Evolutionary conservation across 2,113 vertebrate species (phyloP), one percentile per base, ranked within the genome.

Genomic region (Anolis carolinensis): DNA sequence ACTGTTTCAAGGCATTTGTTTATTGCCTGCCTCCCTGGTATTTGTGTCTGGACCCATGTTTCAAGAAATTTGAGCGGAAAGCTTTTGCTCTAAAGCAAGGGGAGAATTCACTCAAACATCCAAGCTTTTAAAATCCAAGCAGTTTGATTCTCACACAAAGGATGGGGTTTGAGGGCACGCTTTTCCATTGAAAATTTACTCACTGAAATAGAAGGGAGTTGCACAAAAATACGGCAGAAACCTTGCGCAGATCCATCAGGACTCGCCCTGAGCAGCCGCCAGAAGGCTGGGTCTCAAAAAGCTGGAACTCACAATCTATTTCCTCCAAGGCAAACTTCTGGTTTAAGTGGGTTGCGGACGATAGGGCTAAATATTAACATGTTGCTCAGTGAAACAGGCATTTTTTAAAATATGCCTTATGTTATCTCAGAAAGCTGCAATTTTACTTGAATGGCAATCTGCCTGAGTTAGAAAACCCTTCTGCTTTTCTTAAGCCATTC

Each of bases 181-280:
- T 80, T 36, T 63, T 63, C 36, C 55, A 44, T 7, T 39, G 68
- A 62, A 59, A 36, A 72, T 44, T 79, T 13, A 59, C 27, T 79
- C 59, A 34, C 55, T 81, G 70, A 52, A 86, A 86, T 27, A 59
- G 78, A 86, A 81, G 39, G 7, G 25, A 74, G 70, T 7, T 81
- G 78, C 78, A 86, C 68, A 80, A 79, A 52, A 48, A 34, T 18
- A 21, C 11, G 11, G 77, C 34, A 48, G 59, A 73, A 72, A 23
- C 32, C 73, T 39, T 59, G 16, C 32, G 48, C 30, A 34, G 73
- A 63, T 63, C 32, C 2, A 72, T 13, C 30, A 1, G 36, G 8
- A 30, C 23, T 63, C 34, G 52, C 55, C 68, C 71, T 67, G 55
- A 70, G 83, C 44, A 36, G 25, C 55, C 78, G 62, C 44, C 52